Evolutionary conservation across 2,113 vertebrate species (phyloP), one percentile per base, ranked within the genome.

Genomic region (Cololabis saira): DNA sequence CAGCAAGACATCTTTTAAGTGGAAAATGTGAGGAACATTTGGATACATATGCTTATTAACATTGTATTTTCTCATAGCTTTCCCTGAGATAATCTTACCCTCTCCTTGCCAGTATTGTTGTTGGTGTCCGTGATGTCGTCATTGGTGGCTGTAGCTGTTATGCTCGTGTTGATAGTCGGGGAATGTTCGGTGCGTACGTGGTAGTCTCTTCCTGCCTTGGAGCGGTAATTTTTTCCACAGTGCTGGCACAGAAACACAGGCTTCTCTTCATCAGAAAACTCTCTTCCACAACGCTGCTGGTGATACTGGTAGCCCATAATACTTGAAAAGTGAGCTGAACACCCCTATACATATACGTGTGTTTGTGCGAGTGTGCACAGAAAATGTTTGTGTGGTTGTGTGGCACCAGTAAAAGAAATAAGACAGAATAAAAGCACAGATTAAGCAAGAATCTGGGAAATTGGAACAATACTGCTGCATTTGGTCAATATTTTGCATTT

Each of bases 291-390:
- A 59, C 96, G 95, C 74, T 95, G 96, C 92, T 95, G 94, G 90
- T 98, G 97, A 90, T 98, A 98, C 91, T 98, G 96, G 90, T 96
- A 98, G 55, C 97, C 95, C 96, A 97, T 97, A 63, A 98, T 93
- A 85, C 96, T 98, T 89, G 95, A 94, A 91, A 98, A 98, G 69
- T 96, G 94, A 5, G 97, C 96, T 69, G 94, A 82, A 2, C 97
- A 99, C 24, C 96, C 96, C 96, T 99, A 62, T 0, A 1, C 56
- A 50, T 52, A 27, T 52, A 27, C 60, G 47, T 58, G 50, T 77
- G 21, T 52, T 15, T 48, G 50, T 50, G 57, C 67, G 44, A 37
- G 10, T 75, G 53, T 69, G 68, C 45, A 68, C 22, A 72, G 48
- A 53, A 18, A 72, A 61, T 59, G 42, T 63, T 74, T 68, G 49